Percentiles rank a stretch among this genome's conserved stretches.
phyloP scores from a whole-genome alignment of 2,888 invertebrate species.

The Zygogramma bicolorata region DNA sequence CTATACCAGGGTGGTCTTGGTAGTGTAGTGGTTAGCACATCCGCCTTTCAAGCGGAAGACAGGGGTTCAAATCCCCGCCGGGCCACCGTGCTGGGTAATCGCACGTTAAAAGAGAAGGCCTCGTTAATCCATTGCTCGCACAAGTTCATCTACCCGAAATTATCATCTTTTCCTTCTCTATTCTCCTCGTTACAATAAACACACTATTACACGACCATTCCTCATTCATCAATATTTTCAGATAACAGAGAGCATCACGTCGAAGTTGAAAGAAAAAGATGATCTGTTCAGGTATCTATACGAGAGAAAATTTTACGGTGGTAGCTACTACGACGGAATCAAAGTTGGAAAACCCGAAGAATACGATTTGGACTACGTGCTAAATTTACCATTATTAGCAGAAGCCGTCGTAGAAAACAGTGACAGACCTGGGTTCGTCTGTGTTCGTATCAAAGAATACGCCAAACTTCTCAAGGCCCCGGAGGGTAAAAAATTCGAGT shows the following conservation, averaged over 20 bases:
- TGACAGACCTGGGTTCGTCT: constrained; percentile 67
- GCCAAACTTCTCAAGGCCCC: not conserved
- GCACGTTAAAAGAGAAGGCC: too few species aligned
- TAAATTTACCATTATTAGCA: constrained; percentile 68
- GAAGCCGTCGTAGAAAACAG: constrained; percentile 58
- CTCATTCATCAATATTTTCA: too few species aligned
- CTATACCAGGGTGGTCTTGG: too few species aligned
- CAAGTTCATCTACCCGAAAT: too few species aligned
- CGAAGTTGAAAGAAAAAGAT: constrained; percentile 57
- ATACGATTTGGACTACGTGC: constrained; percentile 73
- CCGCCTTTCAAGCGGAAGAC: too few species aligned
- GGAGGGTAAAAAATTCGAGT: constrained; percentile 37
- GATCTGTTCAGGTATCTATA: constrained; percentile 59
- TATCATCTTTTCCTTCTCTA: too few species aligned
- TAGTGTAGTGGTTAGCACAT: too few species aligned
- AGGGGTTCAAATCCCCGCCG: too few species aligned
- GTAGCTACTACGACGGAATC: constrained; percentile 74
- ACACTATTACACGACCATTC: too few species aligned
- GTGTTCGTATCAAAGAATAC: constrained; percentile 60
- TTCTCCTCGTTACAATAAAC: too few species aligned
- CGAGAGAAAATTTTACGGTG: constrained; percentile 67
- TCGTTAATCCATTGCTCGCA: too few species aligned
- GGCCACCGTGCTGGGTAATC: too few species aligned
- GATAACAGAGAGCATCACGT: constrained; percentile 54
- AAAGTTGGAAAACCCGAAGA: constrained; percentile 73